Evolutionary conservation across 2,797 vertebrate genomes (phyloP).

Genomic region (Enteromius anoplus): DNA sequence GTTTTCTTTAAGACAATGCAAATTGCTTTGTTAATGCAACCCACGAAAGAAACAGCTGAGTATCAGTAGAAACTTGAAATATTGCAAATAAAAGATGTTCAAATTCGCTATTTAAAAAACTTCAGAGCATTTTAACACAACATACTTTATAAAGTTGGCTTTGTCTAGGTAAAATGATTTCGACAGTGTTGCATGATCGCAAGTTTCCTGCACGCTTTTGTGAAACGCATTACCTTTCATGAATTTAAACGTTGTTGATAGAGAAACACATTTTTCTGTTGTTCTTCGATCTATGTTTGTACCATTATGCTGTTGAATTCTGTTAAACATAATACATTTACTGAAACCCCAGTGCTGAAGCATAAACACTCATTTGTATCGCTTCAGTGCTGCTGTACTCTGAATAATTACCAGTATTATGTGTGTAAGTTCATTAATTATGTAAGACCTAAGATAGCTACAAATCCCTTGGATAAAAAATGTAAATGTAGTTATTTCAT

Average conservation of each 20-base stretch:
- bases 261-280: not conserved
- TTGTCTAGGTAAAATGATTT: not conserved
- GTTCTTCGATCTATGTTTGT: slow-evolving; percentile 12
- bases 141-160: not conserved
- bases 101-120: not conserved
- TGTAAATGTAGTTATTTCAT: slow-evolving; percentile 22
- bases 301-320: slow-evolving; percentile 16
- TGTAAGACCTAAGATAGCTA: slow-evolving; percentile 40
- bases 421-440: slow-evolving; percentile 52
- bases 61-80: not conserved
- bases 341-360: slow-evolving; percentile 30
- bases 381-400: slow-evolving; percentile 20
- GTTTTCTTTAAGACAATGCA: not conserved
- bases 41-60: not conserved
- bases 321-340: slow-evolving; percentile 32
- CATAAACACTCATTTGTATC: slow-evolving; percentile 42
- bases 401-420: slow-evolving; percentile 57
- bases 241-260: not conserved
- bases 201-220: not conserved
- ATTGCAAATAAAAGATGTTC: not conserved
- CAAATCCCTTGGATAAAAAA: slow-evolving; percentile 36
- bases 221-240: not conserved
- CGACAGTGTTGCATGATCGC: not conserved
- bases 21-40: slow-evolving; percentile 12
- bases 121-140: not conserved